A percentile compares a stretch with the other conserved stretches of the same genome.
Evolutionary conservation across 1,140 invertebrate species (phyloP).

Genomic region (Drosophila pachea): DNA sequence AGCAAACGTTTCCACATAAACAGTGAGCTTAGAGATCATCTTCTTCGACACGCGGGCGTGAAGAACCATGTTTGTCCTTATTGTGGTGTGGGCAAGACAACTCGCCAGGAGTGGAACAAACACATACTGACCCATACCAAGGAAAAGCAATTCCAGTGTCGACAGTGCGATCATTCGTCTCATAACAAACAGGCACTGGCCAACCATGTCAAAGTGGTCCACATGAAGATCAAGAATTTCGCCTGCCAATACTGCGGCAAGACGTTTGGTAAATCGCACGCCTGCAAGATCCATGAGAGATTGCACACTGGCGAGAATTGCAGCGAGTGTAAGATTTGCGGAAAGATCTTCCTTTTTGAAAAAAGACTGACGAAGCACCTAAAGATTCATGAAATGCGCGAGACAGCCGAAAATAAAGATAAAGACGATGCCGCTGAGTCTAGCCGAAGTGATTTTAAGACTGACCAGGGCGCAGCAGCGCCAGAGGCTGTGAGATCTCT

Average conservation of each 20-base stretch:
- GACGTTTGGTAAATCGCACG: slow-evolving; percentile 70
- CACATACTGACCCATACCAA: slow-evolving; percentile 73
- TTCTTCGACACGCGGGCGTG: slow-evolving; percentile 71
- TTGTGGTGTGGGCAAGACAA: slow-evolving; percentile 74
- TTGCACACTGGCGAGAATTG: slow-evolving; percentile 80
- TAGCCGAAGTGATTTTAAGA: neutral
- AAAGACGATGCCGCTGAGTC: slow-evolving; percentile 9
- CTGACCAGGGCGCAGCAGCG: slow-evolving; percentile 13
- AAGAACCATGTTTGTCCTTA: slow-evolving; percentile 75
- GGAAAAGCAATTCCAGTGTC: slow-evolving; percentile 73
- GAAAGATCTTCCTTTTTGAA: slow-evolving; percentile 67
- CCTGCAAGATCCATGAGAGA: slow-evolving; percentile 72
- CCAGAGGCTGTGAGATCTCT: neutral
- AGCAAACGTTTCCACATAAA: slow-evolving; percentile 76
- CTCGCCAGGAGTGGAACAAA: slow-evolving; percentile 70
- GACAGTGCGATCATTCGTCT: slow-evolving; percentile 70
- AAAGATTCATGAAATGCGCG: slow-evolving; percentile 68
- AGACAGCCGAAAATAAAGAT: slow-evolving; percentile 42
- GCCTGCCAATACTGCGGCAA: slow-evolving; percentile 75
- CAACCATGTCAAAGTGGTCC: slow-evolving; percentile 72
- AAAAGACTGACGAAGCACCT: slow-evolving; percentile 70
- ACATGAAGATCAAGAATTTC: slow-evolving; percentile 75
- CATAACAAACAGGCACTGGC: slow-evolving; percentile 68
- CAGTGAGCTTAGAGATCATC: slow-evolving; percentile 67
- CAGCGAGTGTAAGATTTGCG: slow-evolving; percentile 72